phyloP scores from a whole-genome alignment of 2,797 vertebrate species.

The Crossoptilon crossoptilon region DNA sequence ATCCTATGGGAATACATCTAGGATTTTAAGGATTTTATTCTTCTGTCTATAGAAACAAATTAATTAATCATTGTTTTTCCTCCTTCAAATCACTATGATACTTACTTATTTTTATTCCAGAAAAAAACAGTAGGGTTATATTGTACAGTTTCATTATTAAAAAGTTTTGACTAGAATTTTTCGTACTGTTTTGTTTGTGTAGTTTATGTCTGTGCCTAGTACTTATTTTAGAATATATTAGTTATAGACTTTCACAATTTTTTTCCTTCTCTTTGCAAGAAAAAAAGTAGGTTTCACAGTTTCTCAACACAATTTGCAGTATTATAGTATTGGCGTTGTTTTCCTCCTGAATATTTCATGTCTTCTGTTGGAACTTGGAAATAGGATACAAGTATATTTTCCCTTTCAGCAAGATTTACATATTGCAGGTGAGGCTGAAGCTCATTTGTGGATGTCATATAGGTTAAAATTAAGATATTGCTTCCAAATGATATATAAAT shows the following conservation, averaged over 20 bases:
- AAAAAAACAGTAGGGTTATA: background rate
- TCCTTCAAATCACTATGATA: background rate
- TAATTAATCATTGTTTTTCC: background rate
- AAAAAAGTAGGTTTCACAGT: background rate
- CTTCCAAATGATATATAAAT: conserved; percentile 68
- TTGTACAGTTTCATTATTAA: background rate
- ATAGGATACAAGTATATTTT: background rate
- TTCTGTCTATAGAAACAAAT: background rate
- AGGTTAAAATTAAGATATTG: conserved; percentile 67
- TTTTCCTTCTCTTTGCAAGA: background rate
- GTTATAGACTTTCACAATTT: background rate
- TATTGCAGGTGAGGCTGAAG: conserved; percentile 27
- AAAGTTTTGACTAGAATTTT: background rate
- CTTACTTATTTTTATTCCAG: background rate
- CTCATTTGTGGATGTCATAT: conserved; percentile 44
- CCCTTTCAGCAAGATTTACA: conserved; percentile 31
- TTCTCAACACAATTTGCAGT: background rate
- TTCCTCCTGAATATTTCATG: conserved; percentile 1
- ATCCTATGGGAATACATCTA: background rate
- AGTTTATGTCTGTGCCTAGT: background rate
- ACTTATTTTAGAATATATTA: background rate
- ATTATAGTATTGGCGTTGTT: background rate
- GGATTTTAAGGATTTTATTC: background rate
- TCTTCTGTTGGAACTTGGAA: conserved; percentile 32
- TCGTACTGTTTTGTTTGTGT: background rate